Percentiles rank a stretch among this genome's conserved stretches.
Evolutionary conservation across 2,888 invertebrate species (phyloP).

Genomic region (Notocelia uddmanniana): DNA sequence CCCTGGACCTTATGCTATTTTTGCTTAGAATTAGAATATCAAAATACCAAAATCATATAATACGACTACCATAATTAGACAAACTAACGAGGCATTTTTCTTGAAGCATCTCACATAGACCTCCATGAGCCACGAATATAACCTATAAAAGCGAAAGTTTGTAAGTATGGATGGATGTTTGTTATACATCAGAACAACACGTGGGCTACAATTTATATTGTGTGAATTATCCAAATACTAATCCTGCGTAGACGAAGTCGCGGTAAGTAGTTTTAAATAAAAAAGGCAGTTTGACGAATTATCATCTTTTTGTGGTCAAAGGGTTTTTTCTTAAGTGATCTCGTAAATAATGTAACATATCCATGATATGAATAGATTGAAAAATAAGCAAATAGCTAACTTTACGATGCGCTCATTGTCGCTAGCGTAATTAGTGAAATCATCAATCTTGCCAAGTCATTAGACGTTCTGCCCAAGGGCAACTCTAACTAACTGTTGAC

Average conservation of each 20-base stretch:
- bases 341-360: slow-evolving; percentile 15
- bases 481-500: slow-evolving; percentile 78
- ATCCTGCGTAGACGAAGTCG: too few relatives aligned
- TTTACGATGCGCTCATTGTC: slow-evolving; percentile 78
- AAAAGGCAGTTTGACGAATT: slow-evolving; percentile 6
- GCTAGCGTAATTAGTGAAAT: slow-evolving; percentile 79
- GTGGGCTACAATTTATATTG: too few relatives aligned
- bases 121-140: not conserved
- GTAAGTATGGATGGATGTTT: too few relatives aligned
- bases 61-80: not conserved
- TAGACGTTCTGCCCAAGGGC: slow-evolving; percentile 79
- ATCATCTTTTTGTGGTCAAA: slow-evolving; percentile 8
- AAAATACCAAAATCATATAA: not conserved
- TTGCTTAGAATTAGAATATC: not conserved
- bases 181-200: too few relatives aligned
- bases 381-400: slow-evolving; percentile 64
- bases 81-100: not conserved
- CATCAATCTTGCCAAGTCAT: slow-evolving; percentile 81
- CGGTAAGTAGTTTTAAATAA: too few relatives aligned
- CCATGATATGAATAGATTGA: slow-evolving; percentile 50
- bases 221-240: too few relatives aligned
- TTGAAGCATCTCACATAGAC: not conserved
- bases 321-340: slow-evolving; percentile 2
- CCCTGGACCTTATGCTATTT: not conserved
- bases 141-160: too few relatives aligned